phyloP scores from a whole-genome alignment of 2,888 invertebrate genomes.

The Copidosoma aretas region DNA sequence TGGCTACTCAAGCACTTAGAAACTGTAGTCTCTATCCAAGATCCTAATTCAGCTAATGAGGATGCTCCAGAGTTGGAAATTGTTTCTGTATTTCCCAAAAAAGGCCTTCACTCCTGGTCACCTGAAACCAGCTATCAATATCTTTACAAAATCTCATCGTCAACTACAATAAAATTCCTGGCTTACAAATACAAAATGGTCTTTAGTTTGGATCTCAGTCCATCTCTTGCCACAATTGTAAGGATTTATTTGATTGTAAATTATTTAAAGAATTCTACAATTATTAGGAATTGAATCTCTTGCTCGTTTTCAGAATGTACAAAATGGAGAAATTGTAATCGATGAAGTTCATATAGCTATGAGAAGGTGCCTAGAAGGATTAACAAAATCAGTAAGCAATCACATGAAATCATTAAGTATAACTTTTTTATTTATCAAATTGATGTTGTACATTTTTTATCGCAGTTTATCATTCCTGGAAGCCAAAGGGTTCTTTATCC shows the following conservation, averaged over 20 bases:
- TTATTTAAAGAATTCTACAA: background rate
- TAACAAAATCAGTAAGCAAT: conserved; percentile 66
- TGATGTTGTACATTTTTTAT: conserved; percentile 1
- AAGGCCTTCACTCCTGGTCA: conserved; percentile 62
- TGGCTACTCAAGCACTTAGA: conserved; percentile 78
- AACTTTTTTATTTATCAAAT: background rate
- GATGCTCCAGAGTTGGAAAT: conserved; percentile 69
- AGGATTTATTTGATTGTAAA: conserved; percentile 47
- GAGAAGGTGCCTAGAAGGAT: conserved; percentile 66
- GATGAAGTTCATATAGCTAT: conserved; percentile 69
- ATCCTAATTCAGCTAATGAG: conserved; percentile 54
- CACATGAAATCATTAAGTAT: background rate
- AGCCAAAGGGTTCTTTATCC: conserved; percentile 69
- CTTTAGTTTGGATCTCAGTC: conserved; percentile 80
- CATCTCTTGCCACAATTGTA: conserved; percentile 76
- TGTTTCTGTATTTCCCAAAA: conserved; percentile 69
- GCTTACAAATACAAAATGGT: conserved; percentile 75
- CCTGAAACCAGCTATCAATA: conserved; percentile 62
- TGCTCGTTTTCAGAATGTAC: conserved; percentile 63
- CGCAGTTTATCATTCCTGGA: conserved; percentile 74
- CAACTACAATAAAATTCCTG: conserved; percentile 72
- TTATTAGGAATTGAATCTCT: conserved; percentile 4
- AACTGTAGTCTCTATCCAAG: conserved; percentile 65
- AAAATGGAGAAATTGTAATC: conserved; percentile 69
- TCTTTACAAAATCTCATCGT: conserved; percentile 66